Conservation (phyloP, 2,113 vertebrate species). For the Emydura subglobosa region DNA sequence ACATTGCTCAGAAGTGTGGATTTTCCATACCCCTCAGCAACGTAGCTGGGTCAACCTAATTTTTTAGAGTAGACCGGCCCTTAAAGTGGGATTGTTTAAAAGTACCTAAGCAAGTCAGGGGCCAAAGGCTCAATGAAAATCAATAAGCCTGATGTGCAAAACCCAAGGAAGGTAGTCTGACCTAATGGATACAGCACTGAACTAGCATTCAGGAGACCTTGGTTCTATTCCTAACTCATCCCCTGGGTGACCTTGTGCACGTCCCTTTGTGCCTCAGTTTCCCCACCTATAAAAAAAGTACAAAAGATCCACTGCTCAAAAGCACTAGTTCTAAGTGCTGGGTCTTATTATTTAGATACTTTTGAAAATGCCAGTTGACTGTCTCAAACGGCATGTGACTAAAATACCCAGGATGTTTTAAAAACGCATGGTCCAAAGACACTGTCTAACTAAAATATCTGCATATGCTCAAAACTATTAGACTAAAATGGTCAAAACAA, state of each 20-base stretch:
- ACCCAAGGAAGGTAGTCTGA: background rate
- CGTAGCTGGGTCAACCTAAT: background rate
- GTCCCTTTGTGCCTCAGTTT: background rate
- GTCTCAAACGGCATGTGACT: rapidly evolving
- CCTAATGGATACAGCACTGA: background rate
- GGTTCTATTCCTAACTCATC: background rate
- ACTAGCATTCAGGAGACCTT: background rate
- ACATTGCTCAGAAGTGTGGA: background rate
- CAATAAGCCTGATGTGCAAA: background rate
- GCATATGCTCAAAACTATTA: background rate
- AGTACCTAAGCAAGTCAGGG: background rate
- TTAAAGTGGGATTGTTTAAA: background rate
- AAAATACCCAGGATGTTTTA: background rate
- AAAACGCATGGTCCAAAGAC: background rate
- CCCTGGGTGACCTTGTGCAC: background rate
- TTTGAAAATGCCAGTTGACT: background rate
- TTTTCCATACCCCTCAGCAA: background rate
- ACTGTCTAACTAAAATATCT: too few relatives aligned
- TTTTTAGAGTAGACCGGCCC: background rate
- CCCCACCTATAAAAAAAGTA: background rate
- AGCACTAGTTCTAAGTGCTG: background rate
- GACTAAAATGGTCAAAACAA: background rate
- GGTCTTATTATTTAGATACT: background rate
- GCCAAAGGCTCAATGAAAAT: background rate
- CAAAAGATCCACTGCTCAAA: background rate